Evolutionary conservation across 2,113 vertebrate genomes (phyloP), one percentile per base, ranked within the genome.

Genomic region (Callospermophilus lateralis): DNA sequence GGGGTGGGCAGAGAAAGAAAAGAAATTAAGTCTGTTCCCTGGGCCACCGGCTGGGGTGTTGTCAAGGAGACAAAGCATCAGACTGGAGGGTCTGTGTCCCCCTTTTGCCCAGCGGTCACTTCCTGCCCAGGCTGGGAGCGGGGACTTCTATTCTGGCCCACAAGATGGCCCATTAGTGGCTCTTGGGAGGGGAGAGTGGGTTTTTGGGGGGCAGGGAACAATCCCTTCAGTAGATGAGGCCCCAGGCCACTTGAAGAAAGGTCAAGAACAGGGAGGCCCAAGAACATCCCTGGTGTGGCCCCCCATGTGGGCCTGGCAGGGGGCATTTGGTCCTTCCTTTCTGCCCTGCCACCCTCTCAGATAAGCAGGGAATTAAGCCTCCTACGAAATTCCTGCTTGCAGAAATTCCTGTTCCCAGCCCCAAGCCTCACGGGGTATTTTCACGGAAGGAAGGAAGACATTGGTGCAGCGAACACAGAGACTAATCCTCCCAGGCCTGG

Each of bases 21-120:
- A 91, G 90, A 96, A 97, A 97, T 97, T 74, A 93, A 96, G 83
- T 84, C 96, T 97, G 70, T 95, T 95, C 96, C 94, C 97, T 0
- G 0, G 42, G 90, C 72, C 96, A 90, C 77, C 93, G 85, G 65
- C 77, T 89, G 90, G 89, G 94, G 76, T 88, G 96, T 98, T 98
- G 96, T 94, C 84, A 97, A 95, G 95, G 93, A 96, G 98, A 97
- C 94, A 96, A 94, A 97, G 65, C 80, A 0, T 67, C 61, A 32
- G 42, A 79, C 5, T 55, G 74, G 68, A 93, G 91, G 89, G 92
- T 94, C 34, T 80, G 68, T 72, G 89, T 81, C 92, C 90, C 84
- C 77, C 78, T 85, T 92, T 34, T 93, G 83, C 72, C 95, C 32
- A n/a, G 85, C 28, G 42, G 84, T 96, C 94, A 89, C 89, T 95